phyloP scores from a whole-genome alignment of 2,888 invertebrate genomes.

The Dryomyza anilis region DNA sequence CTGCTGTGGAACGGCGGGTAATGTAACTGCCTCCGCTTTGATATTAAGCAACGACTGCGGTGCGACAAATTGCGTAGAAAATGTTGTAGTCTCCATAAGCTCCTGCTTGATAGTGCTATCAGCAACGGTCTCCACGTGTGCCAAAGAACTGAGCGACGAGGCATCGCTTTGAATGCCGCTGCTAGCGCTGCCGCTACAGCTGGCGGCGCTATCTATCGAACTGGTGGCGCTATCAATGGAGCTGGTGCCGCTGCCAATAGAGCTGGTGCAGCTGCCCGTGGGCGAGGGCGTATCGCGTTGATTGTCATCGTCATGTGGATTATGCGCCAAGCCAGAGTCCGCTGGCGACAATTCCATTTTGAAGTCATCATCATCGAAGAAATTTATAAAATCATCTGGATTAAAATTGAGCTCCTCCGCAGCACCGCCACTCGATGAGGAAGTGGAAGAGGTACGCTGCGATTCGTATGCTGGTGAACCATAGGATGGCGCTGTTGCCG shows the following conservation, averaged over 20 bases:
- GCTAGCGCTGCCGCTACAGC: constrained; percentile 48
- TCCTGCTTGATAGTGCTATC: not conserved
- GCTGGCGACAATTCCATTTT: constrained; percentile 43
- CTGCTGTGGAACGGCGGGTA: constrained; percentile 39
- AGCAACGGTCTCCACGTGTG: constrained; percentile 8
- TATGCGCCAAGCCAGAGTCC: constrained; percentile 23
- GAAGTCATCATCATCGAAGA: constrained; percentile 44
- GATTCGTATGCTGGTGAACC: constrained; percentile 30
- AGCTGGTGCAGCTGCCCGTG: constrained; percentile 49
- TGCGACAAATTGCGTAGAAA: not conserved
- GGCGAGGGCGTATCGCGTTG: constrained; percentile 55
- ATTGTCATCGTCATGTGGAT: constrained; percentile 36
- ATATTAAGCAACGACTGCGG: not conserved
- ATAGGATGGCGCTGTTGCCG: constrained; percentile 33
- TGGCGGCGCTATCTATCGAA: constrained; percentile 50
- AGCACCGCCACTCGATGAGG: constrained; percentile 36
- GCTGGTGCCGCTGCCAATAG: constrained; percentile 49
- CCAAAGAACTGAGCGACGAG: constrained; percentile 39
- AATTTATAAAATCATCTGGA: constrained; percentile 53
- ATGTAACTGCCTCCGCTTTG: constrained; percentile 11
- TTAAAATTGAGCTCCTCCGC: constrained; percentile 43
- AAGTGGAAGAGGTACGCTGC: constrained; percentile 35
- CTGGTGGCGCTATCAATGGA: constrained; percentile 45
- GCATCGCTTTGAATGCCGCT: constrained; percentile 49
- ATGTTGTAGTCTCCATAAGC: not conserved